Conservation (phyloP, 2,113 vertebrate species). For the Spea multiplicata region DNA sequence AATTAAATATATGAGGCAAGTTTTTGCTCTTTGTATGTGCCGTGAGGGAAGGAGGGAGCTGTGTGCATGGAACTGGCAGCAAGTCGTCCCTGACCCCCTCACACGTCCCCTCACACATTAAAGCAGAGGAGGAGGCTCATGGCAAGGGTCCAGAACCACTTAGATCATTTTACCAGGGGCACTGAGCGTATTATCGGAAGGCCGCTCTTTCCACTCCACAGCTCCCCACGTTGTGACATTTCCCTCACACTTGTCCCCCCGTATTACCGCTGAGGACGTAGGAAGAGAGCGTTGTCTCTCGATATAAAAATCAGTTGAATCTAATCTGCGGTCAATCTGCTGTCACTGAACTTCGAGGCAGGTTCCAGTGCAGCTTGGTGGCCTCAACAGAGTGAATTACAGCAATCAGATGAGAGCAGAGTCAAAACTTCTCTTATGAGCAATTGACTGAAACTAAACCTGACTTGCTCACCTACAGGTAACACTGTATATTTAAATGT, state of each 20-base stretch:
- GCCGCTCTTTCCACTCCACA: constrained; percentile 66
- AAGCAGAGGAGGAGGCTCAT: constrained; percentile 58
- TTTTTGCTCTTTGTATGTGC: constrained; percentile 18
- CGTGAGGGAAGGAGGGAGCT: constrained; percentile 41
- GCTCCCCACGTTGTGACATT: constrained; percentile 72
- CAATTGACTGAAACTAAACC: constrained; percentile 47
- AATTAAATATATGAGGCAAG: constrained; percentile 5
- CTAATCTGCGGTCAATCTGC: constrained; percentile 70
- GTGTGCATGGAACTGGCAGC: constrained; percentile 52
- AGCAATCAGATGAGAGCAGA: constrained; percentile 50
- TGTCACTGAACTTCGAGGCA: constrained; percentile 60
- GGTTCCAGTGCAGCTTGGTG: constrained; percentile 54
- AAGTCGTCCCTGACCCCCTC: constrained; percentile 61
- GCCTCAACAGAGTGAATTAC: constrained; percentile 50
- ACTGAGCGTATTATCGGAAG: constrained; percentile 63
- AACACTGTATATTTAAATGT: neutral
- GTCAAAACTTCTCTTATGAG: constrained; percentile 49
- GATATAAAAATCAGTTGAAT: constrained; percentile 72
- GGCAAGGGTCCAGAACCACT: constrained; percentile 75
- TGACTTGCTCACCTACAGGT: neutral
- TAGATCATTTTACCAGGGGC: constrained; percentile 79
- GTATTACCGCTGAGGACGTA: constrained; percentile 46
- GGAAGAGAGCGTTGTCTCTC: constrained; percentile 67
- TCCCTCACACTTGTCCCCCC: constrained; percentile 61
- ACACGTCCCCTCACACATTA: constrained; percentile 55